Evolutionary conservation across 2,888 invertebrate species (phyloP), one percentile per base, ranked within the genome.

Genomic region (Lasioglossum oenotherae): DNA sequence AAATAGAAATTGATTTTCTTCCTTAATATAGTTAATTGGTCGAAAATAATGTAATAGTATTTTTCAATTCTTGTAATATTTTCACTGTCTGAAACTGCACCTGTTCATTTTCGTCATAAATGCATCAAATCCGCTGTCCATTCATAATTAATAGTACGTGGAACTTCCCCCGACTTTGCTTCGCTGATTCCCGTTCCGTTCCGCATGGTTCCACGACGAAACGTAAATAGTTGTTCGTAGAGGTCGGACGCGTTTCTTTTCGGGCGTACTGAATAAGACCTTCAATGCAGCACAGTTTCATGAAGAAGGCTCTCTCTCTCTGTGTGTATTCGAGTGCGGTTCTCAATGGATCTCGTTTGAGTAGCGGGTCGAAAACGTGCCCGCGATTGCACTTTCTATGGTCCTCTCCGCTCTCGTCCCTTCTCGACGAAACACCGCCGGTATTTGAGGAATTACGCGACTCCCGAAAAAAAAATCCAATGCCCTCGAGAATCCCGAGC

Each of bases 401-500:
- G 31, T 31, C 35, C 64, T 53, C n/a, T 46, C 57, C 23, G 5
- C 14, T 8, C 14, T 8, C 64, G 31, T 41, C 19, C 67, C n/a
- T 53, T 80, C 73, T 46, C 49, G 41, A 31, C 72, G 53, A 73
- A 79, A 82, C 79, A n/a, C 64, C n/a, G 38, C 41, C 31, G 53
- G 53, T 80, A 74, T 82, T 82, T 67, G 41, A 67, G 44, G 44
- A 80, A 82, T 80, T 82, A 82, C 74, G 60, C 74, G 80, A 71
- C 80, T 80, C 6, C 12, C 31, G 57, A 74, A 80, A 80, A 82
- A 82, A 75, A 82, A 82, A 82, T 75, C 46, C 80, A 75, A 71
- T 31, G 74, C 80, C 71, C 71, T 8, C 46, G 16, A 60, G 46
- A 74, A 46, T 64, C 73, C 64, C 38, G 60, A 49, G 64, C 49